Base-by-base conservation (phyloP, 1,140 invertebrate species). In the Lycorma delicatula region DNA sequence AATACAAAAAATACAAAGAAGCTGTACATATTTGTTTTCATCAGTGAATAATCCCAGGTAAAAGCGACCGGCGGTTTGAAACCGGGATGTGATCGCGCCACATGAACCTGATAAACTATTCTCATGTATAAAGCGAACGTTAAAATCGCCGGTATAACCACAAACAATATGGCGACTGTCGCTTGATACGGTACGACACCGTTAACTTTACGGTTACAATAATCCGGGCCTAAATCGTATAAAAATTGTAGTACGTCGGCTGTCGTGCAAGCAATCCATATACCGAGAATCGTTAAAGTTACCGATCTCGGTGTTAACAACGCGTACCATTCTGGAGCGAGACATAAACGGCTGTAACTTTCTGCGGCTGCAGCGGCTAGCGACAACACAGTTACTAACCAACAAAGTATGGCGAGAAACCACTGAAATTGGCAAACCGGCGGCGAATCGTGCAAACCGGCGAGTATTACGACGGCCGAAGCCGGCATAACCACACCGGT, bases 401-500 rank as follows among this genome's bases (percentile, higher is more conserved):
- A 77, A 59, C 79, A 84, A 20, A 86, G 76, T 1, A 79, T 74
- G 27, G 81, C 80, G 6, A 86, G 68, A 56, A 81, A 80, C 77
- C 85, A 86, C 52, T 87, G 78, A 31, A 79, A 78, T 49, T 76
- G 72, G 71, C 86, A 89, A 1, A 85, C 81, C 2, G 72, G 67
- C 11, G 78, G 76, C 13, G 79, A 77, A 47, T 81, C 77, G 58
- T 78, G 71, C 27, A 80, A 69, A 1, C 82, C 84, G 1, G 83
- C 83, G 13, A 89, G 71, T 26, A 86, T 78, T 0, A 85, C 79
- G 1, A 89, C 81, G 0, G 81, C 81, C 0, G 82, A 83, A 1
- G 82, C 77, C 0, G 87, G 86, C 62, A 90, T 79, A 18, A 89
- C 82, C 1, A 83, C 66, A 1, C 82, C 79, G 0, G 86, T 87